Evolutionary conservation across 2,888 invertebrate species (phyloP).

Genomic region (Lasioglossum lativentre): DNA sequence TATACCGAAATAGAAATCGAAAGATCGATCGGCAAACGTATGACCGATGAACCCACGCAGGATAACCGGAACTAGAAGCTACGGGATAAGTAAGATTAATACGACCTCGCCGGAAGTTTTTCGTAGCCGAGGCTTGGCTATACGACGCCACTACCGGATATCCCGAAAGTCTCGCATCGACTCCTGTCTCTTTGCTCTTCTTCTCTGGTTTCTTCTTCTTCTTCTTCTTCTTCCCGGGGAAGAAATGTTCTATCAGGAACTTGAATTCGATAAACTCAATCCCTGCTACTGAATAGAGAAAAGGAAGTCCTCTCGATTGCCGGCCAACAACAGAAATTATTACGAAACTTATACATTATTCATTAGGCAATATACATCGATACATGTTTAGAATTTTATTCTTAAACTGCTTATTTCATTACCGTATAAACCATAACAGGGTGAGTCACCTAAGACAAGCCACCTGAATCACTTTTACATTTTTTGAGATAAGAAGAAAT

Average conservation of each 20-base stretch:
- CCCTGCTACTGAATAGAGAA: neutral
- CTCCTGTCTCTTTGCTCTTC: neutral
- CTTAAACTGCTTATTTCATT: neutral
- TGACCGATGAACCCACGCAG: constrained; percentile 58
- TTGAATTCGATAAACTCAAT: constrained; percentile 34
- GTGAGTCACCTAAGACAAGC: no score
- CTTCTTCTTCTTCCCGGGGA: neutral
- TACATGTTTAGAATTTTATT: neutral
- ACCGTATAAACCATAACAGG: neutral
- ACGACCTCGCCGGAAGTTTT: constrained; percentile 60
- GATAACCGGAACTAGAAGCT: constrained; percentile 36
- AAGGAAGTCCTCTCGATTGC: constrained; percentile 3
- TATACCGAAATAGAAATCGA: constrained; percentile 28
- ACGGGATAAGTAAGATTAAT: constrained; percentile 69
- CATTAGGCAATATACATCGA: neutral
- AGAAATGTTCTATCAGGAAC: constrained; percentile 12
- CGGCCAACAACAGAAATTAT: constrained; percentile 16
- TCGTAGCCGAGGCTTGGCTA: constrained; percentile 36
- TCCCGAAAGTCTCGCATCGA: constrained; percentile 39
- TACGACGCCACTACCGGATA: constrained; percentile 43
- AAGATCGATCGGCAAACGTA: constrained; percentile 55
- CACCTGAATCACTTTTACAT: no score
- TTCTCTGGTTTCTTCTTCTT: neutral
- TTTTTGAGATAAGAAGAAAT: no score
- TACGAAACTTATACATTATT: neutral